Evolutionary conservation across 2,113 vertebrate species (phyloP).

Genomic region (Leptocoma aspasia): DNA sequence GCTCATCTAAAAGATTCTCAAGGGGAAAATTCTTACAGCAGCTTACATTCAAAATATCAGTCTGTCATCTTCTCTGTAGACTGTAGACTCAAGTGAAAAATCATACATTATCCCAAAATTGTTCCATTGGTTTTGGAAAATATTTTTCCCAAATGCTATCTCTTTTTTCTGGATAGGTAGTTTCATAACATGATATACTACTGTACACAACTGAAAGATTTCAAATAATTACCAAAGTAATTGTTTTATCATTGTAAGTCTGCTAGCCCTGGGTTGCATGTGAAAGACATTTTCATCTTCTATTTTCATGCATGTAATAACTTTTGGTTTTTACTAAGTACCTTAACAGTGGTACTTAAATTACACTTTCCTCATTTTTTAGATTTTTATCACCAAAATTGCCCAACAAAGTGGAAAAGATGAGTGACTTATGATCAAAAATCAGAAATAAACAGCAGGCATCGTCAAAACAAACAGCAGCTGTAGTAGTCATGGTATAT

Average conservation of each 20-base stretch:
- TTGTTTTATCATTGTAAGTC: background rate
- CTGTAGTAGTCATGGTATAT: background rate
- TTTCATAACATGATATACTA: background rate
- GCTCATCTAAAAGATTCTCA: constrained; percentile 12
- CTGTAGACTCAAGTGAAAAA: background rate
- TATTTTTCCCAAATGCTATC: background rate
- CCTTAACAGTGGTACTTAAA: background rate
- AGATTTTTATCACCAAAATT: background rate
- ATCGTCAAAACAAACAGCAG: background rate
- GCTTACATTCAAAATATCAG: constrained; percentile 18
- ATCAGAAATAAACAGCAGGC: background rate
- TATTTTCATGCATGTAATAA: background rate
- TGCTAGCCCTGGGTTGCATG: background rate
- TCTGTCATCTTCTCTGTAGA: background rate
- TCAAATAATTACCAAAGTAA: background rate
- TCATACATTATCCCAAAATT: background rate
- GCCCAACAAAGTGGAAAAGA: background rate
- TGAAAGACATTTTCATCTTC: background rate
- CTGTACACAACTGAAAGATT: background rate
- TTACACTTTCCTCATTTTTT: background rate
- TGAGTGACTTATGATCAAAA: background rate
- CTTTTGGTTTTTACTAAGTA: background rate
- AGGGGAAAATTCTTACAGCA: background rate
- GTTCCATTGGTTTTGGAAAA: background rate
- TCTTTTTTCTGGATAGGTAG: background rate